Conservation (phyloP, 1,140 invertebrate species). For the Zaprionus vittiger region DNA sequence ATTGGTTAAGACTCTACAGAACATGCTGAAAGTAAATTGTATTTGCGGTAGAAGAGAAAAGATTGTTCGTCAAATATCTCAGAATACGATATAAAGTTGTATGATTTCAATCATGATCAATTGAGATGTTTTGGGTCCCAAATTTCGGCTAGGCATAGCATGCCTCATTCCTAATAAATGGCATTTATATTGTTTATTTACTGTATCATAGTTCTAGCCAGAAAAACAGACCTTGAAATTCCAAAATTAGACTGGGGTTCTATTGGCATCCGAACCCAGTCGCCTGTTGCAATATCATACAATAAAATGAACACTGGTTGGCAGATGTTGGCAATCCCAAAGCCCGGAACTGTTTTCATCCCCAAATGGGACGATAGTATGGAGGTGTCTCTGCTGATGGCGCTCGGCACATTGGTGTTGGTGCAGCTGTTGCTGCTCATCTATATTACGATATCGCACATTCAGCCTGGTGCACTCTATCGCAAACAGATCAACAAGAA, state of each 20-base stretch:
- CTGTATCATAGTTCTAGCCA: neutral
- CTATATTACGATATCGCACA: conserved; percentile 33
- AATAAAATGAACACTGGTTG: conserved; percentile 9
- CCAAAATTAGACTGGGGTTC: conserved; percentile 19
- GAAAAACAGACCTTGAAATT: conserved; percentile 26
- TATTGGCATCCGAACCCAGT: conserved; percentile 7
- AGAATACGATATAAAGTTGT: neutral
- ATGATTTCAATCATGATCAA: neutral
- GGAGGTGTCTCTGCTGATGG: conserved; percentile 36
- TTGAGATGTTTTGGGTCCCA: neutral
- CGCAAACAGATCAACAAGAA: conserved; percentile 36
- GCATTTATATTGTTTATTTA: neutral
- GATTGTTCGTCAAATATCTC: no score
- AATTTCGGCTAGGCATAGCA: neutral
- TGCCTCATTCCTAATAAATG: neutral
- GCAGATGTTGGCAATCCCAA: neutral
- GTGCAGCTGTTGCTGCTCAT: conserved; percentile 49
- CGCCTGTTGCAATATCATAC: neutral
- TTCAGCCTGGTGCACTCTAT: conserved; percentile 34
- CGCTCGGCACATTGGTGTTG: conserved; percentile 29
- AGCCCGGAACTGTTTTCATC: neutral
- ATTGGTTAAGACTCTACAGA: neutral
- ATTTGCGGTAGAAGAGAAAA: no score
- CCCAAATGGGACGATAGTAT: conserved; percentile 25
- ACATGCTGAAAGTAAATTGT: no score